Base-by-base conservation (phyloP, 2,888 invertebrate genomes). In the Eustalomyia histrio region DNA sequence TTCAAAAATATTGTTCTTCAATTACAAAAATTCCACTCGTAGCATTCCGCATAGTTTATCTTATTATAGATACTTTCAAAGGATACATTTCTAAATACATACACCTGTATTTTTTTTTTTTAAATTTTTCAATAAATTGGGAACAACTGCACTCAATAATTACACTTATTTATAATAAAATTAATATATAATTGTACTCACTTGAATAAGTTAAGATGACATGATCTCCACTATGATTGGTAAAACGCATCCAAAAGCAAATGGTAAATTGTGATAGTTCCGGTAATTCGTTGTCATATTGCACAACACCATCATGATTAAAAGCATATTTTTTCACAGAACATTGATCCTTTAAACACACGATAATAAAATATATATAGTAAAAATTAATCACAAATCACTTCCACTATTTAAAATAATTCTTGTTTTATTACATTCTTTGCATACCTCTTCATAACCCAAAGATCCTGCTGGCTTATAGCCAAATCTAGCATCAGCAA, bases 221-320 rank as follows among this genome's bases (percentile, higher is more conserved):
- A 91, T 96, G 96, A 87, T 96, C 96, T 78, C 94, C 94, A 24
- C 94, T 93, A 87, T 96, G 96, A 87, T 96, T 96, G 85, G 94
- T 93, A 87, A 95, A 96, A 86, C 96, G 95, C 85, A 93, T 93
- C 96, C 96, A 96, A 91, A 94, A 93, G 88, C 96, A 96, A 10
- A 96, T 91, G 0, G 96, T 96, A 88, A 96, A 96, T 89, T 96
- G 96, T 85, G 95, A 95, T 84, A 96, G 87, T 86, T 95, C 94
- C 0, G 95, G 95, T 43, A 96, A 86, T 33, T 92, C 91, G 47
- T 92, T 93, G 79, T 95, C 94, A 88, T 95, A 96, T 85, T 95
- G 94, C 74, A 96, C 92, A 86, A 91, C 94, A 14, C 94, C 91
- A 82, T 94, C 94, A 86, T 95, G 94, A 85, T 92, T 93, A 84